Evolutionary conservation across 2,888 invertebrate species (phyloP).

Genomic region (Mellilla xanthometata): DNA sequence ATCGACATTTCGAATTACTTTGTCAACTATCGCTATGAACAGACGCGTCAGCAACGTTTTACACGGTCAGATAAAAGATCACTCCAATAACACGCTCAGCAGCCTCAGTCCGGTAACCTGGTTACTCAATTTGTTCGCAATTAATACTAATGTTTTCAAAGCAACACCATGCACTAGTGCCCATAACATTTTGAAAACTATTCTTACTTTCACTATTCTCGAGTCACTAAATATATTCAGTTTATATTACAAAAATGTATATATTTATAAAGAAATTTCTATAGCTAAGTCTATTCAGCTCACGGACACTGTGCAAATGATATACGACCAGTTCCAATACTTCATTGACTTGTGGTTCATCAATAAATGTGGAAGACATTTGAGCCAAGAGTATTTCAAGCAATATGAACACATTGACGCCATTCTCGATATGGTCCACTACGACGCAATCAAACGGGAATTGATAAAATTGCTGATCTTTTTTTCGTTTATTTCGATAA

Average conservation of each 20-base stretch:
- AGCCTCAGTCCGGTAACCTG: conserved; percentile 43
- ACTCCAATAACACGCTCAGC: conserved; percentile 24
- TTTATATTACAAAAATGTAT: conserved; percentile 48
- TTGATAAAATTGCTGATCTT: conserved; percentile 40
- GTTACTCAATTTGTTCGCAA: conserved; percentile 49
- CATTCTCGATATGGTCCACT: conserved; percentile 43
- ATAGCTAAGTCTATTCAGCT: conserved; percentile 49
- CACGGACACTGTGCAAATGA: conserved; percentile 53
- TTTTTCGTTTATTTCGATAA: conserved; percentile 45
- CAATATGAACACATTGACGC: conserved; percentile 55
- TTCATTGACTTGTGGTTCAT: conserved; percentile 55
- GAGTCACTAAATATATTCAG: conserved; percentile 39
- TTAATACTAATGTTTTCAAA: conserved; percentile 40
- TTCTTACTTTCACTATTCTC: conserved; percentile 28
- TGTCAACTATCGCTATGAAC: not conserved
- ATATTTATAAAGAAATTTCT: conserved; percentile 33
- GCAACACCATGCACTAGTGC: conserved; percentile 10
- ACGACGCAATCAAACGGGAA: conserved; percentile 38
- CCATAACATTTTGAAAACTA: conserved; percentile 8
- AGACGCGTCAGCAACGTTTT: conserved; percentile 2
- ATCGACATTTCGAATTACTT: too few relatives aligned
- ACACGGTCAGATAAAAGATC: conserved; percentile 7
- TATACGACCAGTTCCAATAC: conserved; percentile 56
- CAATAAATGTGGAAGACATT: conserved; percentile 52
- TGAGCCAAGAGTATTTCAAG: conserved; percentile 50